Percentiles rank a stretch among this genome's conserved stretches.
Conservation (phyloP, 2,113 vertebrate species). For the Sinocyclocheilus anophthalmus region DNA sequence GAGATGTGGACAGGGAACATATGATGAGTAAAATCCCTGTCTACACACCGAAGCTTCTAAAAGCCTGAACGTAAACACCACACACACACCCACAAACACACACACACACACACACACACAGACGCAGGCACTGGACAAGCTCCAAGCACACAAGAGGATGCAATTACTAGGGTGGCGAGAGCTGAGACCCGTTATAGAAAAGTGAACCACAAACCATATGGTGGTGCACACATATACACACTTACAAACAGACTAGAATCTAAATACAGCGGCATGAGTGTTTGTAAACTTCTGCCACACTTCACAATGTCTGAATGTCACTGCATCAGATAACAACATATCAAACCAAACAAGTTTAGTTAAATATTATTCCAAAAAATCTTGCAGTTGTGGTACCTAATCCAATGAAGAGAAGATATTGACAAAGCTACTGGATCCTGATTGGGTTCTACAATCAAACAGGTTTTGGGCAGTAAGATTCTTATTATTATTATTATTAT, state of each 20-base stretch:
- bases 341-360: neutral
- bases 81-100: neutral
- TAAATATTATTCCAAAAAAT: neutral
- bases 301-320: neutral
- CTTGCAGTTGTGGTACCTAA: no score
- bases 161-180: conserved; percentile 30
- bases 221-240: neutral
- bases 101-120: neutral
- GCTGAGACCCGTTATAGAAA: conserved; percentile 20
- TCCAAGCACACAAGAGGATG: conserved; percentile 36
- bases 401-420: no score
- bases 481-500: no score
- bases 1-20: conserved; percentile 19
- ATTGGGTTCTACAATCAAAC: no score
- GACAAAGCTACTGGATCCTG: no score
- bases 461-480: no score
- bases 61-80: conserved; percentile 19
- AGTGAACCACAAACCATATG: conserved; percentile 35
- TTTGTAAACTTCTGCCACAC: neutral
- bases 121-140: neutral
- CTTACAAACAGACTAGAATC: conserved; percentile 30
- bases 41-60: conserved; percentile 16
- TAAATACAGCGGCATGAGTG: neutral
- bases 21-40: conserved; percentile 7
- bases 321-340: neutral